phyloP scores from a whole-genome alignment of 2,113 vertebrate genomes.

The Oncorhynchus kisutch region DNA sequence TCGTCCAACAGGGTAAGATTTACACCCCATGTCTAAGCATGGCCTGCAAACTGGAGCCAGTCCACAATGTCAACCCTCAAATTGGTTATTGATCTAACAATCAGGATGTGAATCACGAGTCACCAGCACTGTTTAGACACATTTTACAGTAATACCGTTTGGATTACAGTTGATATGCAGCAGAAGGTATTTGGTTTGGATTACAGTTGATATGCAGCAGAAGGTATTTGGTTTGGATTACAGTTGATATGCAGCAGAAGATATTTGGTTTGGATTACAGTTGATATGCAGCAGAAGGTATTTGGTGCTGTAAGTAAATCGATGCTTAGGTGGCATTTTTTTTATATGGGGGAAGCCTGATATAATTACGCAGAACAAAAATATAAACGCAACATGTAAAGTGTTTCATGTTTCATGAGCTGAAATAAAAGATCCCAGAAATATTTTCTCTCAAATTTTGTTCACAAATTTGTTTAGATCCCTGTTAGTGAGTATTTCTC shows the following conservation, averaged over 20 bases:
- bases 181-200: no score
- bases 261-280: constrained; percentile 34
- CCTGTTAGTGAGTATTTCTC: no score
- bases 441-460: no score
- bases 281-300: no score
- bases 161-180: not conserved
- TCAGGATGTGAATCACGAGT: constrained; percentile 40
- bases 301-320: constrained; percentile 26
- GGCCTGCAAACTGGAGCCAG: constrained; percentile 54
- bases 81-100: constrained; percentile 78
- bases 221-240: not conserved
- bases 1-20: constrained; percentile 55
- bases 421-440: no score
- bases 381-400: no score
- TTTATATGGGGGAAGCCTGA: constrained; percentile 36
- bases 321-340: constrained; percentile 20
- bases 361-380: not conserved
- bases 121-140: not conserved
- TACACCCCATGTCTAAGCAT: constrained; percentile 57
- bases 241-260: constrained; percentile 44
- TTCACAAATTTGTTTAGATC: no score
- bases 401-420: no score
- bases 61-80: constrained; percentile 64
- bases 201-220: no score
- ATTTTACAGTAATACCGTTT: constrained; percentile 55